Evolutionary conservation across 2,797 vertebrate genomes (phyloP), one percentile per base, ranked within the genome.

Genomic region (Tenualosa ilisha): DNA sequence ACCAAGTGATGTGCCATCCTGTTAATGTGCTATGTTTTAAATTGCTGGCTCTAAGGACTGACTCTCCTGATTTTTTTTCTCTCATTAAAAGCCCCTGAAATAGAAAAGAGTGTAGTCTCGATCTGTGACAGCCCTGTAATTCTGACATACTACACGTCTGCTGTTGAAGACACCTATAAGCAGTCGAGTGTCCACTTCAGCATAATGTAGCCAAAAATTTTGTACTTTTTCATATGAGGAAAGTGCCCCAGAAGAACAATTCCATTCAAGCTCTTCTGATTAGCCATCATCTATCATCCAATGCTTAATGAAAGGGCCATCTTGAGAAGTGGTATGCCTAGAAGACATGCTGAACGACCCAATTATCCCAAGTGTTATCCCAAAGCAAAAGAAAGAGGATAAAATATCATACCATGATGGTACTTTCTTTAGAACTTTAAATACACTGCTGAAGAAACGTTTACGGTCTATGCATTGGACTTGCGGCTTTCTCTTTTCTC

Each of bases 181-280:
- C 82, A 85, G 79, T 86, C 88, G 87, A 87, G 88, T 68, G 86
- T 84, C 89, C 85, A 87, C 88, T 90, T 90, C 84, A 88, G 84
- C 85, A 26, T 65, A 85, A 68, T 87, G 85, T 86, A 56, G 84
- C 85, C 84, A 46, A 63, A 88, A 88, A 84, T 75, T 20, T 86
- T 59, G 15, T 85, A 90, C 89, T 85, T 88, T 89, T 86, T 89
- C 11, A 79, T 65, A 86, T 88, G 31, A 5, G 68, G 37, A 75
- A 43, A 40, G 68, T 43, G 68, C 31, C 68, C 20, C 68, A 40
- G 68, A 40, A 37, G 68, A 75, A 75, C 68, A 75, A 43, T 75
- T 6, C 37, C 87, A 87, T 82, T 87, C 88, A 63, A 86, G 85
- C 56, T 87, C 65, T 84, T 85, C 84, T 89, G 86, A 91, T 90